phyloP scores from a whole-genome alignment of 2,113 vertebrate species.

The Bufo bufo region DNA sequence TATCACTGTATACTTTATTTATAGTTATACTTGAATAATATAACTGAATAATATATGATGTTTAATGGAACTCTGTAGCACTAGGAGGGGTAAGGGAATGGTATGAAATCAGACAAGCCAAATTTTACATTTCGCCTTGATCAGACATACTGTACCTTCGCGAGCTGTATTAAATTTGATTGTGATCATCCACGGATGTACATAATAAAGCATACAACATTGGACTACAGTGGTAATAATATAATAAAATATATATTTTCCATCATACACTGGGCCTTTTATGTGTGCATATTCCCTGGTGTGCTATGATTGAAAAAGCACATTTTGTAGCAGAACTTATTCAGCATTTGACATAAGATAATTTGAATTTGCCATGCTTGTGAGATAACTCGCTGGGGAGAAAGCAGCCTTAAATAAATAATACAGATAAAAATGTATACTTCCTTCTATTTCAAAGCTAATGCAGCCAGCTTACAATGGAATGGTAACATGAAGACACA shows the following conservation, averaged over 20 bases:
- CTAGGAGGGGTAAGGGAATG: neutral
- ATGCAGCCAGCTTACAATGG: constrained; percentile 85
- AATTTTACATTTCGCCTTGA: constrained; percentile 11
- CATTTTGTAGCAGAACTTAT: constrained; percentile 66
- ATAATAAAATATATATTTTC: constrained; percentile 55
- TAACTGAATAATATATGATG: constrained; percentile 11
- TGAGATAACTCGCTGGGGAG: constrained; percentile 80
- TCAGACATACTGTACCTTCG: neutral
- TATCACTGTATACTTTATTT: neutral
- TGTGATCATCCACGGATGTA: constrained; percentile 43
- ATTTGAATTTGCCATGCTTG: constrained; percentile 84
- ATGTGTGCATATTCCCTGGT: constrained; percentile 55
- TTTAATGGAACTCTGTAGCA: neutral
- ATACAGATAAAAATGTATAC: constrained; percentile 89
- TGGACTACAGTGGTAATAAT: constrained; percentile 46
- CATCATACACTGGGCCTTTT: constrained; percentile 54
- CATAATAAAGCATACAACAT: constrained; percentile 49
- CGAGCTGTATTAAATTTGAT: constrained; percentile 42
- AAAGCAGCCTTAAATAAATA: constrained; percentile 90
- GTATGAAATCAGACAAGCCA: neutral
- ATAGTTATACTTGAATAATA: neutral
- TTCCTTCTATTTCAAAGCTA: constrained; percentile 92
- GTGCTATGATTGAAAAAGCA: constrained; percentile 59
- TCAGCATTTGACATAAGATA: constrained; percentile 79
- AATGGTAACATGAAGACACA: constrained; percentile 89